Conservation (phyloP, 2,888 invertebrate genomes). For the Epistrophella euchroma region DNA sequence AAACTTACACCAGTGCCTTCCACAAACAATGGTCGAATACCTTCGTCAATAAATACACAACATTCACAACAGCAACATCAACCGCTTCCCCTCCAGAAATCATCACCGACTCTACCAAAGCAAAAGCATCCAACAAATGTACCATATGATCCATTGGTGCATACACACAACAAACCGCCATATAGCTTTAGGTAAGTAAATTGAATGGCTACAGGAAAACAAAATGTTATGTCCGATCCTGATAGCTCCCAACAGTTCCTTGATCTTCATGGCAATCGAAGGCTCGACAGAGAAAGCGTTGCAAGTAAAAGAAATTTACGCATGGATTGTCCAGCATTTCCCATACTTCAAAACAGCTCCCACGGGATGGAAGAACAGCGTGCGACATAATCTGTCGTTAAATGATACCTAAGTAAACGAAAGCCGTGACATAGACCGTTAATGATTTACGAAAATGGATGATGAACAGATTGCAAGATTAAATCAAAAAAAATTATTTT, state of each 20-base stretch:
- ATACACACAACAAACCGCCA: slow-evolving; percentile 95
- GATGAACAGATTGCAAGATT: too few relatives aligned
- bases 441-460: too few relatives aligned
- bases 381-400: slow-evolving; percentile 97
- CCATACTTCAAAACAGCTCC: slow-evolving; percentile 99
- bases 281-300: slow-evolving; percentile 95
- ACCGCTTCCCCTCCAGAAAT: slow-evolving; percentile 76
- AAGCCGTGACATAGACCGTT: too few relatives aligned
- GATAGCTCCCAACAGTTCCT: slow-evolving; percentile 81
- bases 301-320: slow-evolving; percentile 98
- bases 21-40: slow-evolving; percentile 61
- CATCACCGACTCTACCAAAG: slow-evolving; percentile 82
- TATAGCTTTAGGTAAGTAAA: slow-evolving; percentile 95
- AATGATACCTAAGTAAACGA: too few relatives aligned
- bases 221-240: not conserved
- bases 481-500: too few relatives aligned
- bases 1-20: slow-evolving; percentile 78
- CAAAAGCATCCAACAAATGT: slow-evolving; percentile 89
- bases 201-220: not conserved
- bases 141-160: slow-evolving; percentile 91
- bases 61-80: slow-evolving; percentile 79
- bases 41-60: slow-evolving; percentile 68
- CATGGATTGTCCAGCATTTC: slow-evolving; percentile 97
- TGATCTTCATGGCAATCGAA: slow-evolving; percentile 99
- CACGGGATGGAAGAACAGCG: slow-evolving; percentile 99